Conservation (phyloP, 2,797 vertebrate genomes). For the Gorsachius magnificus region DNA sequence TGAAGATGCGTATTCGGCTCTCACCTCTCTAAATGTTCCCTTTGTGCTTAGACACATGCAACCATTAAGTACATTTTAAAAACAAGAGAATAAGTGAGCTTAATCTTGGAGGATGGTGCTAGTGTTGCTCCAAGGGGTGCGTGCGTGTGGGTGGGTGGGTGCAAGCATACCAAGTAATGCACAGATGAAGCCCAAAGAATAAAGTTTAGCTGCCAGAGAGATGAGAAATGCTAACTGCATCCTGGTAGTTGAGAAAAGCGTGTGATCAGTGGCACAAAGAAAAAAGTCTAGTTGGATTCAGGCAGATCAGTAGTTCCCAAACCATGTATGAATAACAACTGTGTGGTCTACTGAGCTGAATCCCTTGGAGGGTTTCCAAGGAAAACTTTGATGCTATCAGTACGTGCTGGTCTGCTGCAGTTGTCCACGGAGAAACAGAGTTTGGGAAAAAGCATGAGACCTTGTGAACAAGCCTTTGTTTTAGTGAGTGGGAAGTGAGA, state of each 20-base stretch:
- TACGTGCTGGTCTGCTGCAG: not conserved
- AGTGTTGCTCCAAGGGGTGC: not conserved
- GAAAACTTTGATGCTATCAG: constrained; percentile 29
- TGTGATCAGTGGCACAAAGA: not conserved
- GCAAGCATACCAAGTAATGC: not conserved
- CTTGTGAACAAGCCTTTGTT: constrained; percentile 44
- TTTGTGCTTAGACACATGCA: not conserved
- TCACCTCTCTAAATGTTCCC: not conserved
- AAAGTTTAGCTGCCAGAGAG: not conserved
- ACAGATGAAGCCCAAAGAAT: not conserved
- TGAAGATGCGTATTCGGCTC: not conserved
- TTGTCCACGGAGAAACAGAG: not conserved
- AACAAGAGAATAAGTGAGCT: not conserved
- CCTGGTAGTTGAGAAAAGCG: not conserved
- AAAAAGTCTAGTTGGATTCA: not conserved
- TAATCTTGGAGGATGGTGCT: not conserved
- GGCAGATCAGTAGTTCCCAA: not conserved
- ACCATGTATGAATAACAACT: not conserved
- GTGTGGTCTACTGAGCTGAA: constrained; percentile 3
- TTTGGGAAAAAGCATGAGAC: not conserved
- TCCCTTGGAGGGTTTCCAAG: constrained; percentile 38
- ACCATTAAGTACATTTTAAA: not conserved
- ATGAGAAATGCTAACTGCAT: not conserved
- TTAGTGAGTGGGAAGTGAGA: constrained; percentile 4
- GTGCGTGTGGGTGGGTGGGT: rapidly evolving